phyloP scores from a whole-genome alignment of 2,888 invertebrate genomes.

The Busseola fusca region DNA sequence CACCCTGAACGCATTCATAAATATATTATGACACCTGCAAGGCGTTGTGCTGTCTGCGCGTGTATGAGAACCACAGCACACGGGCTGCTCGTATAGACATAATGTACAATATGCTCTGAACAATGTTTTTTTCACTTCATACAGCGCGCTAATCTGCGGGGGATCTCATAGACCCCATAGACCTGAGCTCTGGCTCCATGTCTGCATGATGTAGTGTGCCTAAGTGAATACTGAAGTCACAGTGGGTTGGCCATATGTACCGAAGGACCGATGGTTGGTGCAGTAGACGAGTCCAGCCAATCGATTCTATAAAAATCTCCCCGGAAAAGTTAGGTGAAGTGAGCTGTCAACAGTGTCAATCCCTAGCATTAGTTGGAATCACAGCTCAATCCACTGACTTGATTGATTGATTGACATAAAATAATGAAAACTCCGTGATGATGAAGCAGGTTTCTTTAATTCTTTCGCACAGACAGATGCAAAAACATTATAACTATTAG shows the following conservation, averaged over 20 bases:
- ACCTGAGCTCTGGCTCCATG: background rate
- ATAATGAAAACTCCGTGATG: background rate
- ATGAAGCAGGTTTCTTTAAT: background rate
- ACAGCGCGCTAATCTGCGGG: background rate
- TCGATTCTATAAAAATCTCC: too few relatives aligned
- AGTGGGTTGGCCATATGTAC: background rate
- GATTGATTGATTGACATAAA: background rate
- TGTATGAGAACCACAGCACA: background rate
- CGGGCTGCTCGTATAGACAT: background rate
- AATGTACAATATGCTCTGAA: background rate
- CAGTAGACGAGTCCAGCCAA: background rate
- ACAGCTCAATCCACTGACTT: too few relatives aligned
- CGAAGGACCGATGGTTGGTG: background rate
- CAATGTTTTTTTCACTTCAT: background rate
- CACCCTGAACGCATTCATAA: background rate
- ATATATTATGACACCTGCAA: background rate
- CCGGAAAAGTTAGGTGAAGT: too few relatives aligned
- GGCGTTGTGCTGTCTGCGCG: background rate
- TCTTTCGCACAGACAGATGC: constrained; percentile 2
- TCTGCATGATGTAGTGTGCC: background rate
- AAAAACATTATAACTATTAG: constrained; percentile 5
- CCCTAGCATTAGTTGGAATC: too few relatives aligned
- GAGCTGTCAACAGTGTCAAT: too few relatives aligned
- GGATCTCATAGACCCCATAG: background rate
- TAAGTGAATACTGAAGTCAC: background rate